These are phyloP conservation scores for Schizothorax lantsangensis DNA, from an alignment of 2,797 vertebrate genomes.

Conservation along the genomic window DNA sequence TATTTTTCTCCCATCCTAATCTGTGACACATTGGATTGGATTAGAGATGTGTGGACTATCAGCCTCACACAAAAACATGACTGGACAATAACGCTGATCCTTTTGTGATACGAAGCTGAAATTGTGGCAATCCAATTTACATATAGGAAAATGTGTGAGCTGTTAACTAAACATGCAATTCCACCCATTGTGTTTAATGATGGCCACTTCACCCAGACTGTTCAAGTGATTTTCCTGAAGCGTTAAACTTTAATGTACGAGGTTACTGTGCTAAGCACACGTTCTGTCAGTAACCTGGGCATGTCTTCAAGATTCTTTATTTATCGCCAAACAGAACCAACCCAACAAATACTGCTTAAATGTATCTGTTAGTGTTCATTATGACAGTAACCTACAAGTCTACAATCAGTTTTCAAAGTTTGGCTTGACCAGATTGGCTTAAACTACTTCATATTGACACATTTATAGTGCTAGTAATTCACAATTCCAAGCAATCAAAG, in stretches of 20 bases:
- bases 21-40: not conserved
- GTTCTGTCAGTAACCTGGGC: not conserved
- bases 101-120: conserved; percentile 18
- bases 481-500: not conserved
- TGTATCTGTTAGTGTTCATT: not conserved
- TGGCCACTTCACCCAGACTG: not conserved
- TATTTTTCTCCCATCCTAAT: not conserved
- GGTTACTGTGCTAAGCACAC: not conserved
- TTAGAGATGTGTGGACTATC: conserved; percentile 22
- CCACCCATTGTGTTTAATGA: conserved; percentile 10
- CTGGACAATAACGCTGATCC: not conserved
- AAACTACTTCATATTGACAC: not conserved
- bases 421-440: not conserved
- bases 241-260: not conserved
- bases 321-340: not conserved
- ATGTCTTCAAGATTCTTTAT: conserved; percentile 1
- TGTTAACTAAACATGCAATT: conserved; percentile 2
- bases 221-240: not conserved
- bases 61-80: conserved; percentile 14
- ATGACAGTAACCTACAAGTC: not conserved
- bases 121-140: conserved; percentile 19
- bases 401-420: not conserved
- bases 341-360: too few relatives aligned
- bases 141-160: conserved; percentile 14
- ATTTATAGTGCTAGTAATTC: not conserved